Evolutionary conservation across 2,888 invertebrate genomes (phyloP), one percentile per base, ranked within the genome.

Genomic region (Vanessa cardui): DNA sequence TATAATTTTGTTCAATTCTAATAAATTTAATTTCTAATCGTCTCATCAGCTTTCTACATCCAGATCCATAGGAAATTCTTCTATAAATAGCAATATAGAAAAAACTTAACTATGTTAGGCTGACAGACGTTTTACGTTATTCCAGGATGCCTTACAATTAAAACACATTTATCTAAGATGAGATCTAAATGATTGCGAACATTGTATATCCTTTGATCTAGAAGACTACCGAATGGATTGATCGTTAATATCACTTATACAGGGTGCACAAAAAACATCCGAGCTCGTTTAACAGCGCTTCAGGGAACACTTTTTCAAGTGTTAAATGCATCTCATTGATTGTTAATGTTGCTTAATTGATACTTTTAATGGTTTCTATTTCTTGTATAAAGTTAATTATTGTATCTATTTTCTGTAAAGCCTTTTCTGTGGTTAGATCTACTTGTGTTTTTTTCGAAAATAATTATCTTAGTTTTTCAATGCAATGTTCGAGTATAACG

Each of bases 191-290:
- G 33, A 39, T 39, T 9, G 18, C 56, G 33, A 56, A 56, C 56
- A 39, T 56, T 39, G 56, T 56, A 56, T 56, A 9, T n/a, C 56
- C 56, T 56, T 56, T 56, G 56, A 56, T 56, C 56, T 39, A 39
- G 39, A 39, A 39, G 33, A 18, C 39, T 56, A 56, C 56, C 56
- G 56, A 56, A 56, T 18, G 56, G 56, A 16, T 18, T 26, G 33
- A 56, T 56, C 56, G 33, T 56, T 56, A 31, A 56, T 56, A 33
- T 56, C 56, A 56, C 56, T 56, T 56, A 56, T 56, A 56, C 33
- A 56, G 33, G 33, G 3, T 18, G 33, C n/a, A 39, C 56, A 56
- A 56, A 56, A 56, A 39, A 33, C 4, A 56, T 56, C 18, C 39
- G 6, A 5, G 18, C 33, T 33, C 56, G 39, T 56, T 56, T 56